Conservation (phyloP, 2,113 vertebrate species). For the Psettodes erumei region DNA sequence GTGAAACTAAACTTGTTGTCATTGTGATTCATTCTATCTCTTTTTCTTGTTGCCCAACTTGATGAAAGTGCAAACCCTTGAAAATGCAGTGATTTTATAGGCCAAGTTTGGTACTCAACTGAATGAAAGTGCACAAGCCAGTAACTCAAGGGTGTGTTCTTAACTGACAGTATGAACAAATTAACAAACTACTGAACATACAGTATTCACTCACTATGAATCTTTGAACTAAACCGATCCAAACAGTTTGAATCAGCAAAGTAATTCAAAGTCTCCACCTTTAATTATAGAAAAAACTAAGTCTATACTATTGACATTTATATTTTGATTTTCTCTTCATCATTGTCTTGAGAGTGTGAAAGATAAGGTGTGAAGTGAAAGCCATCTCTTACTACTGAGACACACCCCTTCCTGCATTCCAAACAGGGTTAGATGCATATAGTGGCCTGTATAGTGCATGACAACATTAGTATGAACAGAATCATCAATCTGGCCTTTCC, state of each 20-base stretch:
- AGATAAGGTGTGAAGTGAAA: not conserved
- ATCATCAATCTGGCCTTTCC: slow-evolving; percentile 63
- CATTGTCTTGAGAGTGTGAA: slow-evolving; percentile 1
- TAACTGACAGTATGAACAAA: not conserved
- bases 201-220: not conserved
- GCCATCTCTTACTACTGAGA: slow-evolving; percentile 3
- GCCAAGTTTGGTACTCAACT: not conserved
- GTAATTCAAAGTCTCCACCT: not conserved
- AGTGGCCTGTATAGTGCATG: slow-evolving; percentile 51
- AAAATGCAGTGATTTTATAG: not conserved
- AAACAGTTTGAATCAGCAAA: slow-evolving; percentile 6
- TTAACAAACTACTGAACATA: not conserved
- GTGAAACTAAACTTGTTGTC: not conserved
- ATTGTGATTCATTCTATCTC: not conserved
- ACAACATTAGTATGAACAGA: slow-evolving; percentile 65
- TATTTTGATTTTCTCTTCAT: not conserved
- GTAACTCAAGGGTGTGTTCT: not conserved
- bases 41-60: not conserved
- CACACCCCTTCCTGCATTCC: slow-evolving; percentile 1
- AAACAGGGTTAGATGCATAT: slow-evolving; percentile 52
- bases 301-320: not conserved
- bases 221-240: not conserved
- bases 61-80: not conserved
- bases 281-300: not conserved
- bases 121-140: not conserved